Percentiles rank a stretch among this genome's conserved stretches.
phyloP scores from a whole-genome alignment of 2,113 vertebrate species.

The Labeo rohita region DNA sequence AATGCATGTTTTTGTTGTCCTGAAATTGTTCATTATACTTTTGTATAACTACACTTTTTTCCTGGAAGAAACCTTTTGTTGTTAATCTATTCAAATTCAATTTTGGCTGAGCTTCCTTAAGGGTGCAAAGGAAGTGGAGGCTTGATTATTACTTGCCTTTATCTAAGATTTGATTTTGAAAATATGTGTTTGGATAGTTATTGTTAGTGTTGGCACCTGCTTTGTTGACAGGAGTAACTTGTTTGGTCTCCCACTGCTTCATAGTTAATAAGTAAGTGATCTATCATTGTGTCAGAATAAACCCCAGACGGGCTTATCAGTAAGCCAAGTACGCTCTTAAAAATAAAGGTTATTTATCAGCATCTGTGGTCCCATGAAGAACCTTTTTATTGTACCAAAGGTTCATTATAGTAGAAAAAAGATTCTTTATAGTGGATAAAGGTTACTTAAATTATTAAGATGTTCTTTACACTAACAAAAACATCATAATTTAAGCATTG shows the following conservation, averaged over 20 bases:
- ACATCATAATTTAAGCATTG: too few species aligned
- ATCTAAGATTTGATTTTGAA: constrained; percentile 44
- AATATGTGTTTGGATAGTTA: constrained; percentile 19
- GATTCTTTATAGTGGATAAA: background rate
- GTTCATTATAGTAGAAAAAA: background rate
- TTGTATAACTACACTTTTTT: background rate
- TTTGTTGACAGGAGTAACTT: constrained; percentile 21
- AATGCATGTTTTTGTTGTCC: constrained; percentile 1
- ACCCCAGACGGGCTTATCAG: background rate
- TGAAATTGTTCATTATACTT: background rate
- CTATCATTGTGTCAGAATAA: background rate
- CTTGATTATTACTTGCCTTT: constrained; percentile 32
- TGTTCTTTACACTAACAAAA: background rate
- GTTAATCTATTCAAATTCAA: constrained; percentile 33
- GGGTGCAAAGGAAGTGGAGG: constrained; percentile 21
- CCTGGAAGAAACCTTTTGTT: constrained; percentile 42
- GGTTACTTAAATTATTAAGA: background rate
- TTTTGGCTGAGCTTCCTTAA: constrained; percentile 21
- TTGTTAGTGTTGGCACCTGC: constrained; percentile 21
- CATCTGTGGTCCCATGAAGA: background rate
- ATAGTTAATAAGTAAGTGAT: background rate
- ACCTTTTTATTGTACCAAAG: background rate
- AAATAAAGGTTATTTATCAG: background rate
- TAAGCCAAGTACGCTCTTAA: background rate
- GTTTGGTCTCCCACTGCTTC: constrained; percentile 7